Evolutionary conservation across 2,113 vertebrate species (phyloP), one percentile per base, ranked within the genome.

Genomic region (Phyllopteryx taeniolatus): DNA sequence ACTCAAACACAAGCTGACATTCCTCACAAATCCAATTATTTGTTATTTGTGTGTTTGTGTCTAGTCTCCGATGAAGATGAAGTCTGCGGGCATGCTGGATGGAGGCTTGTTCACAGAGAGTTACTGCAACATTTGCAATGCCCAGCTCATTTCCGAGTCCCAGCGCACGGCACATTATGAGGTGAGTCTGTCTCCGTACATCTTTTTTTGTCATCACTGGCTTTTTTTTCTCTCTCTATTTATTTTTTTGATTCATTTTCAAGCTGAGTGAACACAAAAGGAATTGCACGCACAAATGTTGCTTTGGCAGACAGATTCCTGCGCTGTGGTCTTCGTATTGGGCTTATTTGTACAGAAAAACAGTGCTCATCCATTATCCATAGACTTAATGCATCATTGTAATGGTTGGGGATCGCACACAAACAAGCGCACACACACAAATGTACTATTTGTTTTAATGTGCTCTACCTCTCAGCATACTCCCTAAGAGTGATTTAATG

Each of bases 101-200:
- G 90, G 90, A 85, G 92, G 89, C 69, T 88, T 94, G 81, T 94
- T 94, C 86, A 94, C 94, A 69, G 93, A 94, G 79, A 94, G 92
- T 88, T 94, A 94, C 82, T 94, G 94, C 87, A 94, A 94, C 90
- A 94, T 94, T 90, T 94, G 94, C 85, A 94, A 94, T 77, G 94
- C 94, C 78, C 94, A 94, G 88, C 92, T 94, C 82, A 94, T 94
- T 87, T 94, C 94, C 0, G 93, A 94, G 85, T 94, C 94, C 74
- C 94, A 94, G 89, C 92, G 94, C 71, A 93, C 93, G 39, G 94
- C 94, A 79, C 94, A 94, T 87, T 94, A 94, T 20, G 94, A 94
- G 94, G 94, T 94, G 77, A 93, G 87, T 83, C 61, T n/a, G 12
- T 74, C 72, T 77, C 71, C 68, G 44, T 22, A n/a, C 27, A 59